Evolutionary conservation across 1,140 invertebrate genomes (phyloP), one percentile per base, ranked within the genome.

Genomic region (Eufriesea mexicana): DNA sequence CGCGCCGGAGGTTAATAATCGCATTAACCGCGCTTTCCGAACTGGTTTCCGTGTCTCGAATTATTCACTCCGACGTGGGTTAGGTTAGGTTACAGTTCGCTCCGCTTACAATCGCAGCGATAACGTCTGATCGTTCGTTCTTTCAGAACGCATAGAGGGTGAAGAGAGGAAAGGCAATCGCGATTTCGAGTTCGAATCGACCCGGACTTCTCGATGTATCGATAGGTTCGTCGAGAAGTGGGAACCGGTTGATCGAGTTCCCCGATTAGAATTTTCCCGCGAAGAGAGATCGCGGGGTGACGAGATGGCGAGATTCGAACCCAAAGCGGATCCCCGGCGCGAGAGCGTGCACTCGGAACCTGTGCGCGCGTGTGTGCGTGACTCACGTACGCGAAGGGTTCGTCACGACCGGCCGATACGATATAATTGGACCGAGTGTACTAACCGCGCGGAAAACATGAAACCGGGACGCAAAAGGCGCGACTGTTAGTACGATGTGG

Each of bases 391-490:
- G 14, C 68, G 57, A 84, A 85, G 85, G 87, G 86, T 89, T 91
- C 79, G 67, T 83, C 82, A 68, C 78, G 61, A 35, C 80, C 61
- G 79, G 87, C 84, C 84, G 83, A 84, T 89, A 91, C 89, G 89
- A 92, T 92, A 92, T 92, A 92, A 92, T 92, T 93, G 91, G 92
- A 93, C 91, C 91, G 88, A 90, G 89, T 89, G 67, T 92, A 93
- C 89, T 91, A 92, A 74, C 91, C 91, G 73, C 80, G 51, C 86
- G 54, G 66, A 86, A 86, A 89, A 90, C 89, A 86, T 90, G 76
- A 72, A 79, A 74, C 77, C 35, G 71, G 66, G n/a, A 77, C 73
- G 23, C 51, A 78, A 76, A 74, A 64, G 78, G 62, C 49, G 57
- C 72, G 77, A 90, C 77, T 86, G 91, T 89, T 91, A 89, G 86